Conservation (phyloP, 2,888 invertebrate genomes). For the Ochropleura plecta region DNA sequence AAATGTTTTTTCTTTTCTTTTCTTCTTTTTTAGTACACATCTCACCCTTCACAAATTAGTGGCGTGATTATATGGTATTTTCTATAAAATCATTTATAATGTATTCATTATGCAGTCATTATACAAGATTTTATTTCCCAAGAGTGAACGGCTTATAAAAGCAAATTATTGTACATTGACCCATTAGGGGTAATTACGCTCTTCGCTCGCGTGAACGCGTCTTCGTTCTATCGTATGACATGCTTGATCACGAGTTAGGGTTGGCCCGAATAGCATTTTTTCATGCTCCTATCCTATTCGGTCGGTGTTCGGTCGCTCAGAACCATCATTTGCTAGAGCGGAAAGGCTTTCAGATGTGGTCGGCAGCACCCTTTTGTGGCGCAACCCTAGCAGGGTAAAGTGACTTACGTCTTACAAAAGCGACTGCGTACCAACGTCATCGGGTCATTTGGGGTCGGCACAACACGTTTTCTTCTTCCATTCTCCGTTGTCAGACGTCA, state of each 20-base stretch:
- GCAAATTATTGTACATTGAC: slow-evolving; percentile 46
- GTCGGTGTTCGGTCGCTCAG: background rate
- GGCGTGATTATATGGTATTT: background rate
- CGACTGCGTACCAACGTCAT: too few relatives aligned
- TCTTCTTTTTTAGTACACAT: too few relatives aligned
- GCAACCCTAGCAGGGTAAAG: background rate
- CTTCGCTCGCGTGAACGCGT: slow-evolving; percentile 49
- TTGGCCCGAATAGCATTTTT: background rate
- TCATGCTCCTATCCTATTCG: background rate
- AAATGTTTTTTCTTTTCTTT: too few relatives aligned
- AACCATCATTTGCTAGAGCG: background rate
- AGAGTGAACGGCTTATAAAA: slow-evolving; percentile 19
- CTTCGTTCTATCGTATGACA: slow-evolving; percentile 25
- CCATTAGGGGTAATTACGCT: slow-evolving; percentile 47
- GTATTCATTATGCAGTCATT: slow-evolving; percentile 31
- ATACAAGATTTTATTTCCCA: slow-evolving; percentile 27
- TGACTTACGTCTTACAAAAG: background rate
- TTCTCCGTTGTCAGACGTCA: too few relatives aligned
- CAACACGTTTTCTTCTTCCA: too few relatives aligned
- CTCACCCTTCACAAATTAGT: background rate
- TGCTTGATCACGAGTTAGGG: background rate
- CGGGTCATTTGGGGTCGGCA: too few relatives aligned
- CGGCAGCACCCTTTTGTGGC: background rate
- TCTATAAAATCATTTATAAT: background rate
- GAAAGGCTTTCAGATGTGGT: background rate